Evolutionary conservation across 1,140 invertebrate species (phyloP), one percentile per base, ranked within the genome.

Genomic region (Monomorium pharaonis): DNA sequence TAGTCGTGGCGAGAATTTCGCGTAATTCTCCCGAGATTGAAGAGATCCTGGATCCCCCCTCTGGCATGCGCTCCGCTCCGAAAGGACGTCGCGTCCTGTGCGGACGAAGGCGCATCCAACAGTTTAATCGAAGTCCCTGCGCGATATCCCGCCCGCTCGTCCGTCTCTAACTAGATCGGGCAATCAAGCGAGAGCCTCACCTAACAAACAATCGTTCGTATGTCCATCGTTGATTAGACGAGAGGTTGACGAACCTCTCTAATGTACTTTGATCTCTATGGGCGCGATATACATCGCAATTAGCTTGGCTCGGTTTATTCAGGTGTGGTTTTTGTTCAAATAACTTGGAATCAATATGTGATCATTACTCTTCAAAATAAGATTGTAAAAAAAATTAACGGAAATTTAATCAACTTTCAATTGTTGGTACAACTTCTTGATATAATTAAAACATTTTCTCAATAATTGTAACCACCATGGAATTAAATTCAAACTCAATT

Each of bases 21-120:
- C 65, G 65, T 70, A 81, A 81, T 81, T 81, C 78, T 72, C 49
- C 51, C 47, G 78, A 81, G 78, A 81, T 81, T 81, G 78, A 72
- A 72, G 65, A 72, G 67, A 81, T 37, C 37, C 63, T 10, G n/a
- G 21, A 0, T 65, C 9, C 18, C 30, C 30, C 33, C 14, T 16
- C 37, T 21, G 49, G 30, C 49, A 49, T 21, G 33, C 72, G 33
- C 30, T 37, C 49, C 21, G 16, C 9, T 18, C 21, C 49, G 24
- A 18, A 58, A 42, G 60, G 47, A 51, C 75, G n/a, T 51, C 33
- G 72, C 58, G 44, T 67, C 30, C n/a, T 75, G 16, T 16, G 44
- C 84, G 49, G 67, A 60, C 18, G 47, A 78, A 78, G 44, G 75
- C 24, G 37, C 24, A 27, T 63, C 75, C 63, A 12, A 60, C 30